phyloP scores from a whole-genome alignment of 2,888 invertebrate species.

The Folsomia candida region DNA sequence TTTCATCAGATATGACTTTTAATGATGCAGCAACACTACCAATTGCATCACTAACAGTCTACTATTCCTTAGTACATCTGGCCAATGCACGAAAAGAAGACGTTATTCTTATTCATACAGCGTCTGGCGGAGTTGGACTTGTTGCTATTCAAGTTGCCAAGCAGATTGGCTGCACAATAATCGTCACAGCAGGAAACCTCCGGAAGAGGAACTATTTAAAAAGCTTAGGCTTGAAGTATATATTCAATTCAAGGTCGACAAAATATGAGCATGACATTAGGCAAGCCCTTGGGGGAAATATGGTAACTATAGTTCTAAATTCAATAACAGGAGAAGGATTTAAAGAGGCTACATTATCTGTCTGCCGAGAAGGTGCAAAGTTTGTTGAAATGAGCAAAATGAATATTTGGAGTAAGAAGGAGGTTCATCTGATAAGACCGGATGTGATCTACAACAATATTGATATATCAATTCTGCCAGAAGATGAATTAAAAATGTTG shows the following conservation, averaged over 20 bases:
- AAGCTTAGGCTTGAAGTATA: neutral
- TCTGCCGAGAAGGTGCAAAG: neutral
- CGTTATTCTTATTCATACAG: constrained; percentile 13
- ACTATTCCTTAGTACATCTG: constrained; percentile 12
- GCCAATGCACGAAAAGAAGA: constrained; percentile 15
- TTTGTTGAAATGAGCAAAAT: constrained; percentile 17
- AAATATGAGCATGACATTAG: neutral
- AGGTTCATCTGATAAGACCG: neutral
- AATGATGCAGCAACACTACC: constrained; percentile 23
- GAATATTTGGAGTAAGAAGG: constrained; percentile 10
- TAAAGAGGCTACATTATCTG: constrained; percentile 4
- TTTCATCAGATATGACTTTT: constrained; percentile 16
- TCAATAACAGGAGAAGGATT: constrained; percentile 8
- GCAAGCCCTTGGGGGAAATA: neutral
- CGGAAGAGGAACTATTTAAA: constrained; percentile 23
- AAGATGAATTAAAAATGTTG: neutral
- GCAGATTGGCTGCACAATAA: constrained; percentile 10
- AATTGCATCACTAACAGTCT: constrained; percentile 15
- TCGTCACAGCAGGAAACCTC: constrained; percentile 27
- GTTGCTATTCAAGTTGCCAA: constrained; percentile 22
- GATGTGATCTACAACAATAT: constrained; percentile 5
- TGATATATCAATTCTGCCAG: neutral
- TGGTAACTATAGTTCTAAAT: constrained; percentile 8
- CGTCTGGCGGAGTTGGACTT: constrained; percentile 26
- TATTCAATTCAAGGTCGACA: constrained; percentile 5